Evolutionary conservation across 2,797 vertebrate genomes (phyloP).

Genomic region (Poeciliopsis paucimaculata): DNA sequence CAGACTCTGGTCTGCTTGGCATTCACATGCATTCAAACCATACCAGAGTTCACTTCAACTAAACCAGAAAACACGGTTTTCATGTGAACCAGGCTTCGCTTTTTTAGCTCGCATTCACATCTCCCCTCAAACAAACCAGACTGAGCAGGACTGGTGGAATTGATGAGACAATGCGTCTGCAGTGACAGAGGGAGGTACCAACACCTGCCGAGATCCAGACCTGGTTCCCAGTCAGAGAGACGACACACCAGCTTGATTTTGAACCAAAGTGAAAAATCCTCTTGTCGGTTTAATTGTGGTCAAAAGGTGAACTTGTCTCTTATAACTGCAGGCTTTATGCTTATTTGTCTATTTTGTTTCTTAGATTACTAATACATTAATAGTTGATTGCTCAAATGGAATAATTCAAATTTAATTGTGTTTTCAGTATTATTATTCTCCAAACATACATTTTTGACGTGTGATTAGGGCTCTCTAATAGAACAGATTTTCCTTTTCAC

Average conservation of each 20-base stretch:
- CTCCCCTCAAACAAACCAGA: too few relatives aligned
- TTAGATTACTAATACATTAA: neutral
- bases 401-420: neutral
- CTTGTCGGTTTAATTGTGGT: neutral
- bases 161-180: neutral
- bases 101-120: too few relatives aligned
- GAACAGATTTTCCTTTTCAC: neutral
- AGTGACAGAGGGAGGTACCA: neutral
- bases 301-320: neutral
- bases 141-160: too few relatives aligned
- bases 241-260: neutral
- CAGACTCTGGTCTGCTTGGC: too few relatives aligned
- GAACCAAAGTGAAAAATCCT: neutral
- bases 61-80: too few relatives aligned
- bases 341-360: neutral
- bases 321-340: neutral
- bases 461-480: neutral
- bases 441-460: neutral
- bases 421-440: neutral
- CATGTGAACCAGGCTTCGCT: too few relatives aligned
- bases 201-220: neutral
- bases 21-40: too few relatives aligned
- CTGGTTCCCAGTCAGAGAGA: neutral
- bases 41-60: too few relatives aligned
- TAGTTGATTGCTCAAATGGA: neutral